Conservation (phyloP, 2,113 vertebrate genomes). For the Holacanthus passer region DNA sequence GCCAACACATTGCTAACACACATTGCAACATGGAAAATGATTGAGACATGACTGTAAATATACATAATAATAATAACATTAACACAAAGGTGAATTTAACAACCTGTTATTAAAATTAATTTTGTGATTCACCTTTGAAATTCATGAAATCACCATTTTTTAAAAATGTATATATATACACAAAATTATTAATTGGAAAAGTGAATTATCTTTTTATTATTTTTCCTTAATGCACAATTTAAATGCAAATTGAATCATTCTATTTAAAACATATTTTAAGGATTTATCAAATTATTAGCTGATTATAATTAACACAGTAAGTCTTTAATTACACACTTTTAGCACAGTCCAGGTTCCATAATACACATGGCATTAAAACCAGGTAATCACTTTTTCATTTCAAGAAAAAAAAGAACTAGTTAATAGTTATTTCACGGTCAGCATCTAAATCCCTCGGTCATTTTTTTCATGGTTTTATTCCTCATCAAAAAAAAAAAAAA, state of each 20-base stretch:
- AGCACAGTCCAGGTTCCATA: background rate
- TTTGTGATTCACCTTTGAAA: background rate
- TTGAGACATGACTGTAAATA: background rate
- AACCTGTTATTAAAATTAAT: background rate
- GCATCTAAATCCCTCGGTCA: too few relatives aligned
- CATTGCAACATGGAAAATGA: too few relatives aligned
- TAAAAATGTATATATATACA: too few relatives aligned
- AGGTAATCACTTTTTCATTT: background rate
- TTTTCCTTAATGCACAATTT: background rate
- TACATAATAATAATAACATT: background rate
- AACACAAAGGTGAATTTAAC: too few relatives aligned
- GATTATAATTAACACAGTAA: background rate
- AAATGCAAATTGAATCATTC: constrained; percentile 7
- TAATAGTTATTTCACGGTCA: background rate
- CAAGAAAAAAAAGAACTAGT: too few relatives aligned
- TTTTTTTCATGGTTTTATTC: background rate
- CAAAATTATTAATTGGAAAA: background rate
- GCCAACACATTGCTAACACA: too few relatives aligned
- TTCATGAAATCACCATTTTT: background rate
- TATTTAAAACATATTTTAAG: background rate
- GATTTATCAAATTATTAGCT: constrained; percentile 10
- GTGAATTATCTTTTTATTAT: background rate
- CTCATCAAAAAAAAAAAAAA: background rate
- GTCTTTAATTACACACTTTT: background rate
- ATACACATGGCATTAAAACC: background rate